Evolutionary conservation across 2,888 invertebrate genomes (phyloP).

Genomic region (Drosophila basisetae): DNA sequence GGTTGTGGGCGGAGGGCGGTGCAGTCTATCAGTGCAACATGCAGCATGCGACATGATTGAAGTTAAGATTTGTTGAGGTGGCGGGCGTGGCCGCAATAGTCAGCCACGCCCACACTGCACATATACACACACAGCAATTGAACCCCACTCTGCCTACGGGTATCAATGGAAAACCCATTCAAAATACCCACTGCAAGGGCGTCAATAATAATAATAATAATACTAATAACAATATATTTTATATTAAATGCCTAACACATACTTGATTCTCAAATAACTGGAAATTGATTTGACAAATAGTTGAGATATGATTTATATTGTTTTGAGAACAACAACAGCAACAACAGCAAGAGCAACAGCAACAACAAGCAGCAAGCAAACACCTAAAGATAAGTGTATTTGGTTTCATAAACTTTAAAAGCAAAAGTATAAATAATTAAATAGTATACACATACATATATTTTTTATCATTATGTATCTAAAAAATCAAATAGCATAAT

Average conservation of each 20-base stretch:
- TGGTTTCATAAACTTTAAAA: constrained; percentile 74
- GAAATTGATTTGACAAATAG: background rate
- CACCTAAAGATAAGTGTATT: constrained; percentile 69
- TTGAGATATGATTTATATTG: constrained; percentile 8
- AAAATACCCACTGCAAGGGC: background rate
- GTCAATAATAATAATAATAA: background rate
- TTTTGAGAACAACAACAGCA: constrained; percentile 14
- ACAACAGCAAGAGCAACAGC: background rate
- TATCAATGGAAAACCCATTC: background rate
- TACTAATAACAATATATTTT: background rate
- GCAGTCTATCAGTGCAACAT: background rate
- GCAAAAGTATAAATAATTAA: constrained; percentile 59
- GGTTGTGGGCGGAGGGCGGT: background rate
- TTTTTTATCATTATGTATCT: constrained; percentile 76
- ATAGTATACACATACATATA: constrained; percentile 63
- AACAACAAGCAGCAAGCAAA: constrained; percentile 21
- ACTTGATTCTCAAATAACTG: constrained; percentile 11
- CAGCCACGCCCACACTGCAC: background rate
- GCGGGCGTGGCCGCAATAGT: background rate
- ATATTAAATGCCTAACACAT: constrained; percentile 2
- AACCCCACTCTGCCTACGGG: background rate
- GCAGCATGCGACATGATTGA: background rate
- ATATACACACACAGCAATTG: background rate
- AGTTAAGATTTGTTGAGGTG: background rate
- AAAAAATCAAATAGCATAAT: constrained; percentile 73